Evolutionary conservation across 2,113 vertebrate genomes (phyloP).

Genomic region (Macquaria ambigua): DNA sequence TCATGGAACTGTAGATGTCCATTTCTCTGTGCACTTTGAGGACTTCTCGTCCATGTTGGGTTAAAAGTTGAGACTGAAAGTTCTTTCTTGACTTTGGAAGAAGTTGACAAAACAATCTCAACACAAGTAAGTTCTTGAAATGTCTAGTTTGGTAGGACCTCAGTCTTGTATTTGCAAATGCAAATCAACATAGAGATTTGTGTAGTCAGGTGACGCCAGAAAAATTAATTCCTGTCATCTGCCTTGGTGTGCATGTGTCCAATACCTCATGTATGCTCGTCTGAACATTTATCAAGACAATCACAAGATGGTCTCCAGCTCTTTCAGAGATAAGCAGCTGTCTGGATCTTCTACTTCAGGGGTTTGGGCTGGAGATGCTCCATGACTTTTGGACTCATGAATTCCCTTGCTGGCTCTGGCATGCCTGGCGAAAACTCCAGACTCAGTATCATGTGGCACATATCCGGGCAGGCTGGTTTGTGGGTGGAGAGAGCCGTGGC

Average conservation of each 20-base stretch:
- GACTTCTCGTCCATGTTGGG: neutral
- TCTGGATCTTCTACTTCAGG: conserved; percentile 52
- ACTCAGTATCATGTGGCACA: conserved; percentile 47
- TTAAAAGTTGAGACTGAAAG: neutral
- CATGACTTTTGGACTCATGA: conserved; percentile 31
- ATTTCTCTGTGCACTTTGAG: neutral
- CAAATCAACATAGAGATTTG: neutral
- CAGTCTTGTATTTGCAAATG: neutral
- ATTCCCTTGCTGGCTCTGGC: conserved; percentile 29
- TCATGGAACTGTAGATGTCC: neutral
- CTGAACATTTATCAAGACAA: neutral
- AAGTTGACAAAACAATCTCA: neutral
- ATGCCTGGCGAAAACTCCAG: conserved; percentile 38
- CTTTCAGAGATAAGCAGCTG: conserved; percentile 67
- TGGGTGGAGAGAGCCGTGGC: conserved; percentile 53
- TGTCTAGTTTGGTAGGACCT: neutral
- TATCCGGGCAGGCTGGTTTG: conserved; percentile 64
- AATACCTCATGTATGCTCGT: neutral
- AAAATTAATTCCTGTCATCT: neutral
- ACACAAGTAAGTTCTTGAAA: neutral
- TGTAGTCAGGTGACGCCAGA: neutral
- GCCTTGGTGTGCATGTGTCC: neutral
- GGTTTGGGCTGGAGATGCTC: conserved; percentile 3
- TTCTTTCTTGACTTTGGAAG: neutral
- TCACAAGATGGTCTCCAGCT: conserved; percentile 83